phyloP scores from a whole-genome alignment of 2,113 vertebrate genomes.

The Phalacrocorax brasilianus region DNA sequence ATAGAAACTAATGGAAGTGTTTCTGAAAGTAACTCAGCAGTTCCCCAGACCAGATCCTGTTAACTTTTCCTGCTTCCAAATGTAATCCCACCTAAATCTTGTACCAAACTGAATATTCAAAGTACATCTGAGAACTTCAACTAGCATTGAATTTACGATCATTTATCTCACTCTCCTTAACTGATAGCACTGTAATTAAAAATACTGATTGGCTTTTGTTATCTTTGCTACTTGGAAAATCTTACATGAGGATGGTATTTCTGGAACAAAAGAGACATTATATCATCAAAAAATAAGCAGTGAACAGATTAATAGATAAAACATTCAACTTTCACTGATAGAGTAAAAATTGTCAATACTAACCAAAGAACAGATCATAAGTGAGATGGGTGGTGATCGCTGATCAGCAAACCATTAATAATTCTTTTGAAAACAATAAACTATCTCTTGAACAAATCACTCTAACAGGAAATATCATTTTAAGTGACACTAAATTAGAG shows the following conservation, averaged over 20 bases:
- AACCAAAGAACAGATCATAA: not conserved
- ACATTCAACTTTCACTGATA: not conserved
- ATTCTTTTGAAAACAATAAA: not conserved
- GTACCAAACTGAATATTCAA: not conserved
- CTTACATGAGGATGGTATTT: not conserved
- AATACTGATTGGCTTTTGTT: not conserved
- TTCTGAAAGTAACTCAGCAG: not conserved
- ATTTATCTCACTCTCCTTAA: not conserved
- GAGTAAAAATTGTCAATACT: not conserved
- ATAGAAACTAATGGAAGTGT: not conserved
- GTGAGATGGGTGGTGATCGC: not conserved
- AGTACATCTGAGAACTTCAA: not conserved
- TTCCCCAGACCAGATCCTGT: not conserved
- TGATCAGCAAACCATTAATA: not conserved
- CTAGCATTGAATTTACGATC: not conserved
- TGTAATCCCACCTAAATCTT: not conserved
- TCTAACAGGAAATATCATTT: not conserved
- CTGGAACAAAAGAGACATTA: not conserved
- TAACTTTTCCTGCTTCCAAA: not conserved
- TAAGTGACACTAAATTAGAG: not conserved
- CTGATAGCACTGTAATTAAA: not conserved
- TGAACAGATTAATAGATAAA: not conserved
- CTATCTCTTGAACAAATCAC: not conserved
- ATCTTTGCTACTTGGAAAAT: not conserved
- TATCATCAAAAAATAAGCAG: not conserved